These are phyloP conservation scores for Uromys caudimaculatus DNA, from an alignment of 2,797 vertebrate genomes.

Conservation along the genomic window DNA sequence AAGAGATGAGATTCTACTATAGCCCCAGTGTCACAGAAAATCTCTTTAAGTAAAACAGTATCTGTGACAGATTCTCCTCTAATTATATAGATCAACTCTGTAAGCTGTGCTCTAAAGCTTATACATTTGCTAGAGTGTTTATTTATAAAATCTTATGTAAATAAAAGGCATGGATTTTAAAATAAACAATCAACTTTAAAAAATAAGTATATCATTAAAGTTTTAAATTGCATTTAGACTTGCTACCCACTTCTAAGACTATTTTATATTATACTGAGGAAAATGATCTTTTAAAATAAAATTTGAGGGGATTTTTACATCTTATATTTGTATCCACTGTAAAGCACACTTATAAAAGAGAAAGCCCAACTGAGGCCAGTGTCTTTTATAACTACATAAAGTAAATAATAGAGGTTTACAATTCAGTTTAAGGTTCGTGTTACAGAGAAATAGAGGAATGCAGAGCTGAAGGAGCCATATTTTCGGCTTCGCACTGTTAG, in stretches of 20 bases:
- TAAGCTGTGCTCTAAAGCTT: not conserved
- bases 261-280: not conserved
- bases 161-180: conserved; percentile 11
- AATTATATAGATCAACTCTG: not conserved
- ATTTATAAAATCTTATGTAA: not conserved
- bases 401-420: not conserved
- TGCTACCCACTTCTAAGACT: not conserved
- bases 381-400: not conserved
- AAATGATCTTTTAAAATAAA: conserved; percentile 33
- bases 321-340: not conserved
- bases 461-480: not conserved
- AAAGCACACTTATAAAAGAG: not conserved
- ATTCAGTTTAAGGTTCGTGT: not conserved
- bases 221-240: not conserved
- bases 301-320: not conserved
- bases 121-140: not conserved
- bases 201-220: not conserved
- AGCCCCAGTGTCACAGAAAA: not conserved
- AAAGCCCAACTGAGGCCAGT: not conserved
- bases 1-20: not conserved
- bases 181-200: not conserved
- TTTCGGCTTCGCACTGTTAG: not conserved
- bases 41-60: conserved; percentile 13
- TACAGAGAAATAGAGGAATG: conserved; percentile 3
- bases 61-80: not conserved